A percentile compares a stretch with the other conserved stretches of the same genome.
Evolutionary conservation across 2,797 vertebrate species (phyloP).

Genomic region (Microctenopoma lineatum): DNA sequence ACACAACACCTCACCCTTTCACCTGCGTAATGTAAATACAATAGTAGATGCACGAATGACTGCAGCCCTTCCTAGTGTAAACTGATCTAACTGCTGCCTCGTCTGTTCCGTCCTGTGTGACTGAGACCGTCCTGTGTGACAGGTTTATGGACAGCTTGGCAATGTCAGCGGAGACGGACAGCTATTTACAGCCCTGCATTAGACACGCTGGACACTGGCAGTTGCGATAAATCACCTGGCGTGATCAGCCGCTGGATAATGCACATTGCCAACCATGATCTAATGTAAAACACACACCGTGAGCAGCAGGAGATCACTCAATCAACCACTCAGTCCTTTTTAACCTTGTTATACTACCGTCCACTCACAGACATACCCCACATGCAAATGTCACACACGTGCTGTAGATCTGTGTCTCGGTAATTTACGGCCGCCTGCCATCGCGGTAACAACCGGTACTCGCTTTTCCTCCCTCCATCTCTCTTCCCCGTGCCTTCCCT

Average conservation of each 20-base stretch:
- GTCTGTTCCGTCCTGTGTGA: slow-evolving; percentile 80
- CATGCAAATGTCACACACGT: slow-evolving; percentile 39
- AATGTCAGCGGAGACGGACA: slow-evolving; percentile 84
- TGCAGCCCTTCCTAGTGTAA: slow-evolving; percentile 57
- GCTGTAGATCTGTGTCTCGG: slow-evolving; percentile 57
- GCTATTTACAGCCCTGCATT: slow-evolving; percentile 90
- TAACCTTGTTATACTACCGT: slow-evolving; percentile 60
- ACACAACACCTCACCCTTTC: slow-evolving; percentile 13
- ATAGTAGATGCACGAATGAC: slow-evolving; percentile 20
- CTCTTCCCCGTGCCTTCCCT: slow-evolving; percentile 20
- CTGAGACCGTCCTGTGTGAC: slow-evolving; percentile 83
- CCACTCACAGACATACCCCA: slow-evolving; percentile 38
- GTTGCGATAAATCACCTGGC: slow-evolving; percentile 91
- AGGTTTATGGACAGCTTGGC: slow-evolving; percentile 90
- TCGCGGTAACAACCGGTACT: slow-evolving; percentile 88
- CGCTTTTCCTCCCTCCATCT: slow-evolving; percentile 74
- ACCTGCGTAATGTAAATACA: slow-evolving; percentile 18
- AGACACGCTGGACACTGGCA: slow-evolving; percentile 86
- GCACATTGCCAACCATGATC: slow-evolving; percentile 35
- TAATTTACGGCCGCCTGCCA: slow-evolving; percentile 91
- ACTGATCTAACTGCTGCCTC: slow-evolving; percentile 79
- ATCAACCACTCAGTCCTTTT: slow-evolving; percentile 62
- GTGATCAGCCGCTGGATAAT: slow-evolving; percentile 72
- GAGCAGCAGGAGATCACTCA: slow-evolving; percentile 61
- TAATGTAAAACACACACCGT: slow-evolving; percentile 42